Conservation (phyloP, 2,888 invertebrate species). For the Barypeithes pellucidus region DNA sequence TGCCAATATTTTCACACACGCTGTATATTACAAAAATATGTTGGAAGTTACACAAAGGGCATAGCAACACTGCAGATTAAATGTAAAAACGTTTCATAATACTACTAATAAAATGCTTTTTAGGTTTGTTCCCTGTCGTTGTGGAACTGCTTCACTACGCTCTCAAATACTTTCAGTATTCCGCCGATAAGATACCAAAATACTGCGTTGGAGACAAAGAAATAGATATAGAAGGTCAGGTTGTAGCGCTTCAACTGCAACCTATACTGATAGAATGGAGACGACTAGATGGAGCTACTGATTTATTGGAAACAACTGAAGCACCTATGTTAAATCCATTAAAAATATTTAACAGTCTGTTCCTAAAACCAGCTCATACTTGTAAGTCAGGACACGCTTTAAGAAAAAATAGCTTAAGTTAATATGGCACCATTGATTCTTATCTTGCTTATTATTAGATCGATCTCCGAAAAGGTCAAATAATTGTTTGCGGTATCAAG, state of each 20-base stretch:
- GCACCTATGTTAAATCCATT: constrained; percentile 25
- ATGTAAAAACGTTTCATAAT: too few species aligned
- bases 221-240: constrained; percentile 33
- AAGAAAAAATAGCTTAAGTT: too few species aligned
- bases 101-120: constrained; percentile 7
- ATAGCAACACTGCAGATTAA: too few species aligned
- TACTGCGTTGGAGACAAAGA: constrained; percentile 26
- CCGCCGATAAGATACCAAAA: constrained; percentile 35
- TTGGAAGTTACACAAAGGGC: too few species aligned
- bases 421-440: too few species aligned
- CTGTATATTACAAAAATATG: too few species aligned
- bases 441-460: too few species aligned
- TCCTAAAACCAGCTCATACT: constrained; percentile 29
- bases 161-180: constrained; percentile 36
- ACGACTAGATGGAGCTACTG: constrained; percentile 22
- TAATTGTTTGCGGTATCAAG: too few species aligned
- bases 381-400: constrained; percentile 28
- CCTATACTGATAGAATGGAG: constrained; percentile 28
- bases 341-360: constrained; percentile 30
- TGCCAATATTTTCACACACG: too few species aligned
- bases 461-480: too few species aligned
- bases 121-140: constrained; percentile 23
- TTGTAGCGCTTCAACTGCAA: constrained; percentile 33
- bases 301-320: constrained; percentile 14
- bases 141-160: constrained; percentile 44